Evolutionary conservation across 2,113 vertebrate genomes (phyloP), one percentile per base, ranked within the genome.

Genomic region (Anolis carolinensis): DNA sequence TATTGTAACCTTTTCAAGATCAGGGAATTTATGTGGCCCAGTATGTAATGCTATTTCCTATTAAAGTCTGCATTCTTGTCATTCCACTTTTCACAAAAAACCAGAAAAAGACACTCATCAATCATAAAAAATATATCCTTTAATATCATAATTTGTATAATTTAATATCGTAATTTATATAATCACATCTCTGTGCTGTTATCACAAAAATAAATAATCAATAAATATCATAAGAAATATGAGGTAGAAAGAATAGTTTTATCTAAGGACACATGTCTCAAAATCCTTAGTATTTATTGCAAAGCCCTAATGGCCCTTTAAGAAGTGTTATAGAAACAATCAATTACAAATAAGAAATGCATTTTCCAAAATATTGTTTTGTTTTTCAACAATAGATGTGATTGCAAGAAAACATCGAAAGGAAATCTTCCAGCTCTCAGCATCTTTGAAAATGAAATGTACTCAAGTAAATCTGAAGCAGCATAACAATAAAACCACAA

Each of bases 221-320:
- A 86, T 80, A 79, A 86, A 79, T 72, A 86, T 34, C 30, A 14
- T 34, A 9, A 75, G 74, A 16, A 39, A 63, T 30, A 30, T 9
- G 85, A 86, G 85, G 85, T 86, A 86, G 85, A 67, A 81, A 75
- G 27, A 36, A 73, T 16, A 20, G 70, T 73, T 39, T 7, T 34
- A 11, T 34, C 30, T 27, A 30, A 86, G 78, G 52, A 86, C 21
- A 1, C 5, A 27, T 25, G 23, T 67, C 52, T 71, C 16, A 25
- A 23, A 73, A 73, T 86, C 59, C 85, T 74, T 74, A 81, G 55
- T 14, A 7, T 63, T 72, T 71, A 73, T 75, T 75, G 62, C 85
- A 75, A 52, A 86, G 44, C 62, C 85, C 39, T n/a, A 25, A 36
- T 44, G 55, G 8, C 36, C 11, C n/a, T 4, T 48, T 71, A 48